Evolutionary conservation across 2,888 invertebrate species (phyloP), one percentile per base, ranked within the genome.

Genomic region (Acanthosepion lycidas): DNA sequence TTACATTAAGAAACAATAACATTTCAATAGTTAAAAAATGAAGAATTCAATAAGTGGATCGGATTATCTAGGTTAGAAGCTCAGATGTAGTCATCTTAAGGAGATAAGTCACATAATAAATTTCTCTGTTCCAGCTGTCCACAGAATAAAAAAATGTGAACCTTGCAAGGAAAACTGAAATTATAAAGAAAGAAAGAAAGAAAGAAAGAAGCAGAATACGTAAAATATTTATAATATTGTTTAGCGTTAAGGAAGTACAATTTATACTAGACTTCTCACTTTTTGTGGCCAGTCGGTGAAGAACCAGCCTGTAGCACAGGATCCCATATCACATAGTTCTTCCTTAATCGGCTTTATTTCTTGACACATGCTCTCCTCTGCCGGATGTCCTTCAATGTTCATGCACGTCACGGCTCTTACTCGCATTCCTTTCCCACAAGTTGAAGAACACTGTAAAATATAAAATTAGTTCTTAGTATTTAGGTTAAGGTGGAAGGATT

Each of bases 221-320:
- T 6, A 23, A 59, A 20, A 23, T 59, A 59, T 23, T 23, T 59
- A 0, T 6, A 59, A 59, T 23, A 5, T 26, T 59, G 55, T 18
- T 15, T 20, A 55, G 59, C 20, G n/a, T n/a, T 3, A 78, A 78
- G 78, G 12, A 78, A 78, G 9, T n/a, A 15, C 12, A 33, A 78
- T 78, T 78, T 8, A 49, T 49, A 12, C 0, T 51, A 51, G 33
- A 49, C 8, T 12, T 33, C 96, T 95, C 96, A 98, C 98, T 97
- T 98, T 96, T 64, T 97, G 96, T 23, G 98, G 98, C 98, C 98
- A 98, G 95, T 98, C 98, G 0, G 98, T 98, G 95, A 98, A 97
- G 96, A 98, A 97, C 98, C 98, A 98, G 51, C 97, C 97, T 92
- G 97, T 96, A 48, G 97, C 97, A 96, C 98, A 98, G 1, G 98